These are phyloP conservation scores for Cyrtonyx montezumae DNA, from an alignment of 2,113 vertebrate species.

Conservation along the genomic window DNA sequence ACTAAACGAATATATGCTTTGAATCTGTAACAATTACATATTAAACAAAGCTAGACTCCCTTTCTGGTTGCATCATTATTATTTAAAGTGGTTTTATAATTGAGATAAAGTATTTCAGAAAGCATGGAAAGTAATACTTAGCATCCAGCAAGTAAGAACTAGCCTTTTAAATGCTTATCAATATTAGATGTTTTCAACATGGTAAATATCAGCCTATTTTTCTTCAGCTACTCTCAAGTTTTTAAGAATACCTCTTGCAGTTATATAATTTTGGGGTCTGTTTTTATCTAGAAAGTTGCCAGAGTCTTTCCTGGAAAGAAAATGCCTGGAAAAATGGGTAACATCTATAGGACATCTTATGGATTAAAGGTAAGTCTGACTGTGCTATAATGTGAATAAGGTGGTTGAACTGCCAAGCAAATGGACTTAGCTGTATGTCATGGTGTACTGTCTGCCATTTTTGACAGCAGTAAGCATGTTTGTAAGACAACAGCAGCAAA, in stretches of 20 bases:
- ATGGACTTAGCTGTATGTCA: fast-evolving
- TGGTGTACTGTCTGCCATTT: neutral
- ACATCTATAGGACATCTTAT: slow-evolving; percentile 79
- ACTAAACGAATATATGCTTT: neutral
- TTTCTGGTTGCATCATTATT: neutral
- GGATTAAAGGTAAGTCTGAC: slow-evolving; percentile 87
- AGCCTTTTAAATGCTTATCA: neutral
- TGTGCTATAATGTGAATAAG: neutral
- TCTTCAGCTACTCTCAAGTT: neutral
- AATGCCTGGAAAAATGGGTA: slow-evolving; percentile 95
- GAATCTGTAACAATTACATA: neutral
- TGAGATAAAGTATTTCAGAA: neutral
- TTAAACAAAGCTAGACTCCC: neutral
- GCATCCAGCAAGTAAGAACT: neutral
- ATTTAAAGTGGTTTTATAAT: neutral
- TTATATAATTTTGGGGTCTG: neutral
- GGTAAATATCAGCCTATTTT: neutral
- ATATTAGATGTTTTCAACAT: neutral
- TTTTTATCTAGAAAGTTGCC: slow-evolving; percentile 81
- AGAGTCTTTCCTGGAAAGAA: slow-evolving; percentile 95
- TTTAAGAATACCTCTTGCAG: neutral
- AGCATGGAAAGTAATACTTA: neutral
- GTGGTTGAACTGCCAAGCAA: neutral
- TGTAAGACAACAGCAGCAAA: neutral
- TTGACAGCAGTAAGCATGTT: neutral